These are phyloP conservation scores for Adelosebastes latens DNA, from an alignment of 2,797 vertebrate genomes.

Conservation along the genomic window DNA sequence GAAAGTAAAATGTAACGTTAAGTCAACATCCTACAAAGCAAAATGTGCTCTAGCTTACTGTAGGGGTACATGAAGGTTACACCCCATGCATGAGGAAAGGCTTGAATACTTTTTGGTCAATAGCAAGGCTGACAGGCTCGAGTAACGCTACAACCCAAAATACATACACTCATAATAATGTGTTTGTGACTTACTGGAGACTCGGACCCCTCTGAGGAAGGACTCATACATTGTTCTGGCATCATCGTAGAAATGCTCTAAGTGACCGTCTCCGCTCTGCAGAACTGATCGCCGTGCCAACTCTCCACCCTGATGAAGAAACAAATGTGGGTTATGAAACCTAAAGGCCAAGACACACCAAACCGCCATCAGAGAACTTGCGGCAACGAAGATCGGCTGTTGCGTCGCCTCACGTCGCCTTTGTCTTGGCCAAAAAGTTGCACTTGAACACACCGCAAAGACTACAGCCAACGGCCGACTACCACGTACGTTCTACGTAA, in stretches of 20 bases:
- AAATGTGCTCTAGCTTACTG: not conserved
- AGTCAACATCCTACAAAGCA: not conserved
- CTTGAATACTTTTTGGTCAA: not conserved
- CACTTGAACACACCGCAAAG: too few relatives aligned
- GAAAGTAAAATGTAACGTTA: not conserved
- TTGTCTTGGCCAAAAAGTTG: too few relatives aligned
- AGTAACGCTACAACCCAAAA: not conserved
- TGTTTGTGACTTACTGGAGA: slow-evolving; percentile 87
- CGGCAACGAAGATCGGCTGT: too few relatives aligned
- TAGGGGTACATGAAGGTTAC: not conserved
- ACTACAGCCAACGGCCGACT: too few relatives aligned
- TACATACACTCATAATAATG: not conserved
- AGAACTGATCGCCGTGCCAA: slow-evolving; percentile 83
- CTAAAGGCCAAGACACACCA: too few relatives aligned
- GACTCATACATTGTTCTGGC: slow-evolving; percentile 89
- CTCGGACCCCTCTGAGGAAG: slow-evolving; percentile 87
- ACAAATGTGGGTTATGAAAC: not conserved
- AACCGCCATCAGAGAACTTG: too few relatives aligned
- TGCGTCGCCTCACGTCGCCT: too few relatives aligned
- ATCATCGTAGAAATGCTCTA: slow-evolving; percentile 86
- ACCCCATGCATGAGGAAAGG: not conserved
- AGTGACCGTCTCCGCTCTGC: slow-evolving; percentile 64
- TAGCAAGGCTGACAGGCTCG: not conserved
- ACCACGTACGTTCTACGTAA: not conserved
- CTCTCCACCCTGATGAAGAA: slow-evolving; percentile 80